Percentiles rank a stretch among this genome's conserved stretches.
phyloP scores from a whole-genome alignment of 2,888 invertebrate species.

The Erebia ligea region DNA sequence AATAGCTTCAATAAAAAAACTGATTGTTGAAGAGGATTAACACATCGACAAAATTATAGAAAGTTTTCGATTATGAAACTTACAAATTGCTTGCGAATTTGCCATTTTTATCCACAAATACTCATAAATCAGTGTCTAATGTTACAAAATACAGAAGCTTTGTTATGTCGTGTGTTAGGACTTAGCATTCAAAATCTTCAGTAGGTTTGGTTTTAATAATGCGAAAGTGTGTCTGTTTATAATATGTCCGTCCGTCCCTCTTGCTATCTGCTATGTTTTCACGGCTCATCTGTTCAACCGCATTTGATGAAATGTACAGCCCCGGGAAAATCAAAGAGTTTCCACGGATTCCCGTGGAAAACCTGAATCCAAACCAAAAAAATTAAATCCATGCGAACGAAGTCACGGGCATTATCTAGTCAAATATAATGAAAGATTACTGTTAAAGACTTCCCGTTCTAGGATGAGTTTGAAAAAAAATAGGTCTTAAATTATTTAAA shows the following conservation, averaged over 20 bases:
- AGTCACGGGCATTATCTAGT: too few species aligned
- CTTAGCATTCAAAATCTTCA: not conserved
- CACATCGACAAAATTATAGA: slow-evolving; percentile 26
- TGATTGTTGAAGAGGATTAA: slow-evolving; percentile 33
- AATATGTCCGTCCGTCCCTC: too few species aligned
- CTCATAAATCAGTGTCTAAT: not conserved
- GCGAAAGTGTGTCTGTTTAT: too few species aligned
- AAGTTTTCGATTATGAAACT: slow-evolving; percentile 22
- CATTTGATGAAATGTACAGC: too few species aligned
- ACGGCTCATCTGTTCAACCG: too few species aligned
- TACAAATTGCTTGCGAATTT: slow-evolving; percentile 19
- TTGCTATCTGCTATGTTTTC: too few species aligned
- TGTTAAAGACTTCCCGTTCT: not conserved
- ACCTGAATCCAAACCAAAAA: too few species aligned
- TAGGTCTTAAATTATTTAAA: not conserved
- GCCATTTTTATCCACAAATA: slow-evolving; percentile 5
- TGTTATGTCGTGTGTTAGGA: slow-evolving; percentile 4
- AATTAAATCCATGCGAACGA: too few species aligned
- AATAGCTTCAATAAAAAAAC: slow-evolving; percentile 30
- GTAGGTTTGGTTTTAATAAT: too few species aligned
- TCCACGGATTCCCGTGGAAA: too few species aligned
- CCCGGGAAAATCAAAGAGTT: too few species aligned
- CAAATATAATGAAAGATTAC: too few species aligned
- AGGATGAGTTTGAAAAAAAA: not conserved
- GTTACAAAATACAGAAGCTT: not conserved